phyloP scores from a whole-genome alignment of 2,797 vertebrate genomes.

The Alauda arvensis region DNA sequence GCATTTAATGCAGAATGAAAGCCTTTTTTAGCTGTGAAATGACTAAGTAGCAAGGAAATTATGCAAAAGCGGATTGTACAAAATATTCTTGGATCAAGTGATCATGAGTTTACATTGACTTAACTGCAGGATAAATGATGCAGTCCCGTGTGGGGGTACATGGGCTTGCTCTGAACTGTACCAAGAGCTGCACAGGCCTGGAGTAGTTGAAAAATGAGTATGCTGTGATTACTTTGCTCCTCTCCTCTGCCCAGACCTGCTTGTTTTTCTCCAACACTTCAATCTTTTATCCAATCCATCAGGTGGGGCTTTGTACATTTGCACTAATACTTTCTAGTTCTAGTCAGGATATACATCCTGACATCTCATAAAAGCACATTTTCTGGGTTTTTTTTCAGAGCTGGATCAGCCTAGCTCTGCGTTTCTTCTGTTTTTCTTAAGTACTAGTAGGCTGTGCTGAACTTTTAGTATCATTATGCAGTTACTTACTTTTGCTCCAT shows the following conservation, averaged over 20 bases:
- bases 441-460: neutral
- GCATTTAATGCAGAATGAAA: neutral
- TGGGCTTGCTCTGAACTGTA: neutral
- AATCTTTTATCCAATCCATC: neutral
- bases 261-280: neutral
- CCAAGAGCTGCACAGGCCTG: neutral
- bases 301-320: neutral
- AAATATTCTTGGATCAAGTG: conserved; percentile 40
- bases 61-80: conserved; percentile 25
- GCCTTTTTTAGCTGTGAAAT: conserved; percentile 28
- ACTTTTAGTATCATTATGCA: neutral
- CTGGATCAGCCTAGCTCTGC: neutral
- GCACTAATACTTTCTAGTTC: neutral
- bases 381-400: neutral
- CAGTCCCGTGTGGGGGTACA: neutral
- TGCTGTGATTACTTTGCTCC: neutral
- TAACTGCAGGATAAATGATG: neutral
- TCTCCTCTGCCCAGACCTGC: neutral
- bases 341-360: neutral
- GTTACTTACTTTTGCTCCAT: neutral
- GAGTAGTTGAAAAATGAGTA: neutral
- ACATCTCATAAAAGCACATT: neutral
- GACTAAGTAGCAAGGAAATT: conserved; percentile 8
- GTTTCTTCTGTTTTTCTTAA: neutral
- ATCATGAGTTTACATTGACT: conserved; percentile 41